Percentiles rank a stretch among this genome's conserved stretches.
These are phyloP conservation scores for Ptyas mucosa DNA, from an alignment of 2,113 vertebrate species.

Conservation along the genomic window DNA sequence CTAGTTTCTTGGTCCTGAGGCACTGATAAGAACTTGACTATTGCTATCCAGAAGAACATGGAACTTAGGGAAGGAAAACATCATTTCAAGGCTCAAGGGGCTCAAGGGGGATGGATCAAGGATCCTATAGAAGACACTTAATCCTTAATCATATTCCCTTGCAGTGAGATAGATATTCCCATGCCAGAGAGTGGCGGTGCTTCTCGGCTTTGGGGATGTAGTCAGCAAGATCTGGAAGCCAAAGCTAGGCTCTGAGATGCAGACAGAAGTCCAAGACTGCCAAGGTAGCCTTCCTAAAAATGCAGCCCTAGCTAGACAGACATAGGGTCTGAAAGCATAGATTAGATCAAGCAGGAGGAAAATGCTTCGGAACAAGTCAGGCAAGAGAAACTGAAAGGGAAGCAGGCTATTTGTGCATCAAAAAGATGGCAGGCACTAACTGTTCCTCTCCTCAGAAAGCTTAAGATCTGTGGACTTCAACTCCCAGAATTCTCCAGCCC, in stretches of 20 bases:
- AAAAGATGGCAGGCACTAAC: background rate
- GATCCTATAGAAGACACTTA: too few relatives aligned
- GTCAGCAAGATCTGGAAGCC: background rate
- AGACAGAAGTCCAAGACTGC: background rate
- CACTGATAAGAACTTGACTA: too few relatives aligned
- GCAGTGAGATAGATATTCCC: too few relatives aligned
- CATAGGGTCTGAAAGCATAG: background rate
- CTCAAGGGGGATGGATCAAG: too few relatives aligned
- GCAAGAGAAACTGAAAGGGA: background rate
- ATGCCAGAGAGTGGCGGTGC: background rate
- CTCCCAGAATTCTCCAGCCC: background rate
- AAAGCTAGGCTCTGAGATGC: background rate
- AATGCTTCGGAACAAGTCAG: background rate
- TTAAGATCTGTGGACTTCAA: background rate
- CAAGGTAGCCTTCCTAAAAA: background rate
- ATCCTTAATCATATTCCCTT: too few relatives aligned
- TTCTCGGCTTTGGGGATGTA: background rate
- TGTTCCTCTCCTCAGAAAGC: background rate
- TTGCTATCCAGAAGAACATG: too few relatives aligned
- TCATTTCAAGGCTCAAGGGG: too few relatives aligned
- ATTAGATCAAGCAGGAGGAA: background rate
- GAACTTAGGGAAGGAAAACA: too few relatives aligned
- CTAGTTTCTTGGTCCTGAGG: too few relatives aligned
- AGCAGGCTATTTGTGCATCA: background rate
- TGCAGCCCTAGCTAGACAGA: background rate